phyloP scores from a whole-genome alignment of 2,113 vertebrate species.

The Zosterops pallidus region DNA sequence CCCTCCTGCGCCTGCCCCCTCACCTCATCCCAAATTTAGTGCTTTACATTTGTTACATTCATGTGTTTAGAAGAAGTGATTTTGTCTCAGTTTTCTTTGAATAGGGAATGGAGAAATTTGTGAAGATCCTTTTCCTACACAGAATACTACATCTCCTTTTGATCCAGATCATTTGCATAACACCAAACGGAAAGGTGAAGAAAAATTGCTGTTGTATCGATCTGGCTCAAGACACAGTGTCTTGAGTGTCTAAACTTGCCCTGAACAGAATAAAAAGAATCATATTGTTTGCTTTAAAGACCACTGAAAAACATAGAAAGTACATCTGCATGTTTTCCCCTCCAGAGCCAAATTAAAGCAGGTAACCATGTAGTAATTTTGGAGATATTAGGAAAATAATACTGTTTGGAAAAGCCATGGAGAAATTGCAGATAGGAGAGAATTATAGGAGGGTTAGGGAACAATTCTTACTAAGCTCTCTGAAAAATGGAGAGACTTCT shows the following conservation, averaged over 20 bases:
- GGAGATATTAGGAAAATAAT: neutral
- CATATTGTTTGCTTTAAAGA: neutral
- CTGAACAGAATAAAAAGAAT: neutral
- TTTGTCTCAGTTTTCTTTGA: neutral
- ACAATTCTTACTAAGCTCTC: neutral
- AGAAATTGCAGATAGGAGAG: neutral
- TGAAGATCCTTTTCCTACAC: neutral
- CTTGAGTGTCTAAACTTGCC: neutral
- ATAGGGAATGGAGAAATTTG: neutral
- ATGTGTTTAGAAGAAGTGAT: neutral
- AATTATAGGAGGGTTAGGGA: neutral
- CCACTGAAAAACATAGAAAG: neutral
- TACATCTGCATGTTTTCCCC: neutral
- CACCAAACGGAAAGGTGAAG: neutral
- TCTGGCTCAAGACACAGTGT: neutral
- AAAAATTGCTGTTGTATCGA: neutral
- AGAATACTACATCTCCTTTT: neutral
- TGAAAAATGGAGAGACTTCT: neutral
- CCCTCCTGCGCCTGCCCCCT: fast-evolving
- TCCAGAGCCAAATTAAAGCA: neutral
- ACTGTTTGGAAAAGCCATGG: neutral
- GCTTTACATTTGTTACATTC: neutral
- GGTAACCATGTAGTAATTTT: neutral
- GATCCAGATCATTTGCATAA: neutral
- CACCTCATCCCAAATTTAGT: neutral